Evolutionary conservation across 2,797 vertebrate genomes (phyloP).

Genomic region (Parauchenoglanis ngamensis): DNA sequence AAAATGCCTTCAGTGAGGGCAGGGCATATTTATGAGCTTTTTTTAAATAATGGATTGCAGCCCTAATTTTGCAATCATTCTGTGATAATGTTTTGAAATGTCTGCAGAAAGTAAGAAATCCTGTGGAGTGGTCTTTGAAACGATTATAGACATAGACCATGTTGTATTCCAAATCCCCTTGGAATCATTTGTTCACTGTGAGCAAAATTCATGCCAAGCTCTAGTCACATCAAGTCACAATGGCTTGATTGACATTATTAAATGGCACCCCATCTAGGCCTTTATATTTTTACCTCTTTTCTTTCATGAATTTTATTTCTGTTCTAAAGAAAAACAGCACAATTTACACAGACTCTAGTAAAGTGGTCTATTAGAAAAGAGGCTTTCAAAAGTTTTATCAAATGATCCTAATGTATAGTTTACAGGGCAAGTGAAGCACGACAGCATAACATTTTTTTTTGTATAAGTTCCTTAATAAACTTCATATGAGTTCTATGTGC

Average conservation of each 20-base stretch:
- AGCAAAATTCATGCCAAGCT: constrained; percentile 35
- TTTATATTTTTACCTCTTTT: constrained; percentile 34
- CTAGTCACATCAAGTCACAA: constrained; percentile 20
- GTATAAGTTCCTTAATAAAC: constrained; percentile 53
- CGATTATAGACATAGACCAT: neutral
- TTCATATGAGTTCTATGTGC: constrained; percentile 47
- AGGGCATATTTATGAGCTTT: neutral
- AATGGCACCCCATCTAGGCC: constrained; percentile 42
- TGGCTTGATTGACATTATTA: constrained; percentile 42
- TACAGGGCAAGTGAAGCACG: constrained; percentile 49
- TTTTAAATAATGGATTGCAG: no score
- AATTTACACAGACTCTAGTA: neutral
- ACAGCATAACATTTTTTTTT: constrained; percentile 11
- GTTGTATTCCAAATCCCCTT: neutral
- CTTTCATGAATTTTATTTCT: constrained; percentile 25
- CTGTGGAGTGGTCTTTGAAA: neutral
- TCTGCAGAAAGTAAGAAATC: neutral
- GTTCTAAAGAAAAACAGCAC: neutral
- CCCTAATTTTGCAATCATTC: neutral
- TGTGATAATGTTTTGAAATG: neutral
- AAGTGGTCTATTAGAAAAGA: neutral
- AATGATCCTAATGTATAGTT: constrained; percentile 30
- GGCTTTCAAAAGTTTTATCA: constrained; percentile 26
- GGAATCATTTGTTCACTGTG: constrained; percentile 37
- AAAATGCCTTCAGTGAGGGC: neutral